Conservation (phyloP, 2,113 vertebrate species). For the Aegypius monachus region DNA sequence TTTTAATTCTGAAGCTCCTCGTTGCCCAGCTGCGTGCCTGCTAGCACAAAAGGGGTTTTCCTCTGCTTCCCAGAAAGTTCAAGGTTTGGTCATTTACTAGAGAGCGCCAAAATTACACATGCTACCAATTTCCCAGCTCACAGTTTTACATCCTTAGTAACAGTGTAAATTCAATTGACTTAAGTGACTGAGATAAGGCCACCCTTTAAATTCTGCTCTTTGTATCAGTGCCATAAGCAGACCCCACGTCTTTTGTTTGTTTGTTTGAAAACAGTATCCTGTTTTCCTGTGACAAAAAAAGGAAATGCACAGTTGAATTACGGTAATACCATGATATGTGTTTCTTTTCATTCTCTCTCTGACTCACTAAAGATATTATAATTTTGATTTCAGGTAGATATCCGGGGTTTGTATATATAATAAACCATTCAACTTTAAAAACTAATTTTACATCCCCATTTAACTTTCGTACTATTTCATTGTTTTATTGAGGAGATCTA, state of each 20-base stretch:
- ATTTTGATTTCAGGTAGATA: neutral
- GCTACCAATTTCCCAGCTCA: neutral
- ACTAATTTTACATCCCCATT: neutral
- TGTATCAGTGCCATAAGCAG: neutral
- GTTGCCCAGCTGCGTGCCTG: neutral
- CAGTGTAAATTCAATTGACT: neutral
- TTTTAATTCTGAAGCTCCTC: neutral
- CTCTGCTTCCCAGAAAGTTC: neutral
- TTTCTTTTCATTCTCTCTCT: neutral
- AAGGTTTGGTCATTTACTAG: neutral
- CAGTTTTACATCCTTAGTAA: neutral
- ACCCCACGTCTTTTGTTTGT: neutral
- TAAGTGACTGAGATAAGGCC: neutral
- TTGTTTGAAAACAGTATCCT: neutral
- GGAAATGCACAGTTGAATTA: neutral
- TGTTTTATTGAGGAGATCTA: neutral
- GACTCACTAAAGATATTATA: neutral
- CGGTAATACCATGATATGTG: neutral
- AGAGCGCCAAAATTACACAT: neutral
- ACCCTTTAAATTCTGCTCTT: neutral
- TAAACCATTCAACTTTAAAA: neutral
- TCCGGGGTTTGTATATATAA: neutral
- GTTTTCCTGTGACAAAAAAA: neutral
- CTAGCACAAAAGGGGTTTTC: neutral
- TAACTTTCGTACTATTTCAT: neutral